A percentile compares a stretch with the other conserved stretches of the same genome.
Conservation (phyloP, 2,888 invertebrate genomes). For the Strigamia maritima region DNA sequence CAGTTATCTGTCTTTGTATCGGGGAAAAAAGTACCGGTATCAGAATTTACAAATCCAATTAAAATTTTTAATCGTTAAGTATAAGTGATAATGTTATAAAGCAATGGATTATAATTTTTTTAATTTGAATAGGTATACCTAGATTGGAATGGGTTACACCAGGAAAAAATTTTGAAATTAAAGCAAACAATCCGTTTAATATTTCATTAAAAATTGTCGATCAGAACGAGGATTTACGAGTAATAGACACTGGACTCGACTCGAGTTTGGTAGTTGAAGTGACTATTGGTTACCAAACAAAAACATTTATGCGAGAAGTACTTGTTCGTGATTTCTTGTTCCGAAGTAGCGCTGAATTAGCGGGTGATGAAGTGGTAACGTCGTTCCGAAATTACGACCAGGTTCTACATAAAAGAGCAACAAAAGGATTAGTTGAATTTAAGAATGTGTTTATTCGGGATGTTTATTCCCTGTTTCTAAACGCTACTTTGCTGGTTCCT, state of each 20-base stretch:
- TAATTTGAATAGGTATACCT: neutral
- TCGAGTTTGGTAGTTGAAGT: neutral
- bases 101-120: neutral
- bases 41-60: neutral
- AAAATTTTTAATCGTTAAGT: neutral
- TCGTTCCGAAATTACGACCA: neutral
- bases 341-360: neutral
- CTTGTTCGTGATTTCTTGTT: neutral
- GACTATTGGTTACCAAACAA: neutral
- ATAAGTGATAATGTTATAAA: neutral
- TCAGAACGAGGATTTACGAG: neutral
- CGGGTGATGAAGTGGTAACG: conserved; percentile 2
- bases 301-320: neutral
- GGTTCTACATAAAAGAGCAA: neutral
- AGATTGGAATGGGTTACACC: neutral
- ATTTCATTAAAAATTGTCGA: neutral
- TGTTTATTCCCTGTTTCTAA: neutral
- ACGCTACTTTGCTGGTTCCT: conserved; percentile 18
- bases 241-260: neutral
- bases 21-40: neutral
- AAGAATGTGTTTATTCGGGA: neutral
- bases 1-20: neutral
- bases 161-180: no score
- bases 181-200: neutral
- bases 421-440: neutral